Evolutionary conservation across 2,888 invertebrate genomes (phyloP).

Genomic region (Macrophya annulata): DNA sequence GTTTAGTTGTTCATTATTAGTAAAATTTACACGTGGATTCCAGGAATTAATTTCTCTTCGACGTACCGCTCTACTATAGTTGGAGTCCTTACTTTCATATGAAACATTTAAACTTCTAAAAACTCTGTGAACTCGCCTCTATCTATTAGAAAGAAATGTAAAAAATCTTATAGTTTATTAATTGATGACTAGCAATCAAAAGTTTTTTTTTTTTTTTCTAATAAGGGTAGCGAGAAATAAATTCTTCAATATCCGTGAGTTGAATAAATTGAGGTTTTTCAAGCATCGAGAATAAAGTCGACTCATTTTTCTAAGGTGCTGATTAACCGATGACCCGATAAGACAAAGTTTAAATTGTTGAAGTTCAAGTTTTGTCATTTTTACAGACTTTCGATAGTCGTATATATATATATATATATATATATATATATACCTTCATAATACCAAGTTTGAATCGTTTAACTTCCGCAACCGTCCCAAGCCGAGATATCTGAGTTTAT

Average conservation of each 20-base stretch:
- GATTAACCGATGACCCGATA: conserved; percentile 48
- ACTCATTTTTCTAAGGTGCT: conserved; percentile 39
- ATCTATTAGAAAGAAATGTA: not conserved
- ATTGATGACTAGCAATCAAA: conserved; percentile 2
- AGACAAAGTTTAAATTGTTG: conserved; percentile 32
- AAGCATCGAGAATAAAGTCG: not conserved
- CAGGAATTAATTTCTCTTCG: not conserved
- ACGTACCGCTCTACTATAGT: not conserved
- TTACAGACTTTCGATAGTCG: conserved; percentile 38
- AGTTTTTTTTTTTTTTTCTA: not conserved
- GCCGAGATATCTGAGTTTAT: conserved; percentile 35
- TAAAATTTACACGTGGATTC: not conserved
- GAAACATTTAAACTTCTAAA: not conserved
- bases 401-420: no score
- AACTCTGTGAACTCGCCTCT: no score
- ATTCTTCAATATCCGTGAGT: not conserved
- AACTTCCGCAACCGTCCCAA: conserved; percentile 34
- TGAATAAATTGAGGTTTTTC: conserved; percentile 12
- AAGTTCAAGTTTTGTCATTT: conserved; percentile 44
- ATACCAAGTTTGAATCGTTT: conserved; percentile 45
- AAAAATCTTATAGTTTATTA: not conserved
- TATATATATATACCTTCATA: conserved; percentile 3
- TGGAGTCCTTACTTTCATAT: not conserved
- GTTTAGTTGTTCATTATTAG: conserved; percentile 18
- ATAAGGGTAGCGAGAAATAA: not conserved